Evolutionary conservation across 2,113 vertebrate genomes (phyloP), one percentile per base, ranked within the genome.

Genomic region (Prolemur simus): DNA sequence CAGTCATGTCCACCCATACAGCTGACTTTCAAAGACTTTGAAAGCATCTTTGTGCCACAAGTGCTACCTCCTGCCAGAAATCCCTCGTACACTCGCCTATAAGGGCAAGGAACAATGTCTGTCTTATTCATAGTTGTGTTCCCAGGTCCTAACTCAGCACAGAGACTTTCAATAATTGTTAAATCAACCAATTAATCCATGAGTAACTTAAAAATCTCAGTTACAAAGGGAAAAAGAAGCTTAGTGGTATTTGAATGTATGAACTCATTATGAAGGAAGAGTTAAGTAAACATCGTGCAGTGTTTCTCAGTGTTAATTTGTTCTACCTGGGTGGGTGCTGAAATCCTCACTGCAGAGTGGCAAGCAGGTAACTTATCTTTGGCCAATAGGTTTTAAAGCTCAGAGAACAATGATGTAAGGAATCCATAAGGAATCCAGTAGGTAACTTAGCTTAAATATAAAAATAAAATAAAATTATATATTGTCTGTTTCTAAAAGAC

Each of bases 391-490:
- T 69, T 92, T 34, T 81, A 12, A 77, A 49, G 94, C 13, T 84
- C 47, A 88, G 6, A 83, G 63, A 8, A 63, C 29, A 58, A 1
- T 34, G 3, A 68, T 60, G 34, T 45, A 47, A 93, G 5, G 10
- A 91, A 73, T 73, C 17, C 27, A 74, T 8, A 8, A 56, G 8
- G 23, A 54, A 74, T 17, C 2, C 27, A 39, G 45, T 49, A 73
- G 66, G 5, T 71, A 89, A 81, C 1, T 47, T 66, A 17, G 12
- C 18, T 92, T 49, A 80, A 81, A 73, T 87, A 34, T 54, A 49
- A 91, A n/a, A 97, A 81, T 58, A 74, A 88, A 71, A 78, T 73
- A 76, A 63, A 76, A 89, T 15, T n/a, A 18, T 69, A 8, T 81
- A 34, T 47, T 42, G 4, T 84, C 56, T 64, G 32, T 74, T 73